These are phyloP conservation scores for Patiria pectinifera DNA, from an alignment of 53 echinoderm and acorn worm genomes.

Conservation along the genomic window DNA sequence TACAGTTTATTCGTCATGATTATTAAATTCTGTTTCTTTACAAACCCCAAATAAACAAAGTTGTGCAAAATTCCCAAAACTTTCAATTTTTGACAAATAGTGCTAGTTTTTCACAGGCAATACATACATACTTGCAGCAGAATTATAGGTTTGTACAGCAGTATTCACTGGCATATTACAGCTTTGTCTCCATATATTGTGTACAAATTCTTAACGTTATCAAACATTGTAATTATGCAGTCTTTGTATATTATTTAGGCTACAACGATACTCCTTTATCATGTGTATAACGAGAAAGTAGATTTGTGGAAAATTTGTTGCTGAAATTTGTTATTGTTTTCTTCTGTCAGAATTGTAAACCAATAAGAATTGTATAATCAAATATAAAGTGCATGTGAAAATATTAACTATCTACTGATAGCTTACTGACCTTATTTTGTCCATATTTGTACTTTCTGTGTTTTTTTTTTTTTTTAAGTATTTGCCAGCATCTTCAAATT, in stretches of 20 bases:
- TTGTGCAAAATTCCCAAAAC: too few species aligned
- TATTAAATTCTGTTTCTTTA: neutral
- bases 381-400: constrained; percentile 51
- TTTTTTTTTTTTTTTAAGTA: neutral
- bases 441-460: neutral
- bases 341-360: constrained; percentile 31
- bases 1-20: neutral
- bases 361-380: constrained; percentile 50
- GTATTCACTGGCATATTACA: neutral
- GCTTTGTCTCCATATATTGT: neutral
- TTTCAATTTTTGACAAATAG: too few species aligned
- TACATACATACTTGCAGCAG: neutral
- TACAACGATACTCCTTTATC: neutral
- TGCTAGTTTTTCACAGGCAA: neutral
- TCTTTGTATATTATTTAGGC: constrained; percentile 25
- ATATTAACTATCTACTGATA: constrained; percentile 18
- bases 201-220: constrained; percentile 5
- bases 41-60: neutral
- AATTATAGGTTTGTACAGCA: neutral
- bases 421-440: neutral
- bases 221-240: constrained; percentile 18
- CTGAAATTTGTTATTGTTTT: constrained; percentile 33
- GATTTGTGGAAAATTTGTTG: constrained; percentile 29
- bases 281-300: constrained; percentile 31
- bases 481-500: neutral